A percentile compares a stretch with the other conserved stretches of the same genome.
These are phyloP conservation scores for Lycorma delicatula DNA, from an alignment of 1,140 invertebrate species.

Conservation along the genomic window DNA sequence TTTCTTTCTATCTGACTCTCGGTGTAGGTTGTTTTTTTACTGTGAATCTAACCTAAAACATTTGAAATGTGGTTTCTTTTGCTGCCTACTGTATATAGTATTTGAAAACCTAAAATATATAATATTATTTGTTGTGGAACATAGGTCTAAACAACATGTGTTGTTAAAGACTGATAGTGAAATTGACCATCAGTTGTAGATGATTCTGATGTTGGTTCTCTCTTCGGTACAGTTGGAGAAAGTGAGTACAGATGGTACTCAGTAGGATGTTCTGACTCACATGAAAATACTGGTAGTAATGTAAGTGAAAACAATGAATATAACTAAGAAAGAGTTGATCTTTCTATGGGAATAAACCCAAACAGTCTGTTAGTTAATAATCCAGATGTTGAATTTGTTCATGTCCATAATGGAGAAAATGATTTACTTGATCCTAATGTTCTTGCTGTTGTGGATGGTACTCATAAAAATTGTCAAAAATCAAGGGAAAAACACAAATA, in stretches of 20 bases:
- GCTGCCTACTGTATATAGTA: too few relatives aligned
- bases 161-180: too few relatives aligned
- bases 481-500: background rate
- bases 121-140: too few relatives aligned
- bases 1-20: too few relatives aligned
- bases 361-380: background rate
- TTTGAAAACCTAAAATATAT: too few relatives aligned
- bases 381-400: background rate
- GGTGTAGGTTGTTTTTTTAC: too few relatives aligned
- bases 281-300: background rate
- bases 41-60: too few relatives aligned
- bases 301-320: constrained; percentile 1
- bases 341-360: background rate
- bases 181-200: too few relatives aligned
- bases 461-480: constrained; percentile 3
- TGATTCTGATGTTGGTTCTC: too few relatives aligned
- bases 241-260: too few relatives aligned
- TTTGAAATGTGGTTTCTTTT: too few relatives aligned
- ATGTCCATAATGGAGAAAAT: background rate
- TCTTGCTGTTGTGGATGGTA: background rate
- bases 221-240: constrained; percentile 2
- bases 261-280: background rate
- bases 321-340: background rate
- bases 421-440: background rate
- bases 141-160: too few relatives aligned